phyloP scores from a whole-genome alignment of 2,888 invertebrate genomes.

The Drosophila stalkeri region DNA sequence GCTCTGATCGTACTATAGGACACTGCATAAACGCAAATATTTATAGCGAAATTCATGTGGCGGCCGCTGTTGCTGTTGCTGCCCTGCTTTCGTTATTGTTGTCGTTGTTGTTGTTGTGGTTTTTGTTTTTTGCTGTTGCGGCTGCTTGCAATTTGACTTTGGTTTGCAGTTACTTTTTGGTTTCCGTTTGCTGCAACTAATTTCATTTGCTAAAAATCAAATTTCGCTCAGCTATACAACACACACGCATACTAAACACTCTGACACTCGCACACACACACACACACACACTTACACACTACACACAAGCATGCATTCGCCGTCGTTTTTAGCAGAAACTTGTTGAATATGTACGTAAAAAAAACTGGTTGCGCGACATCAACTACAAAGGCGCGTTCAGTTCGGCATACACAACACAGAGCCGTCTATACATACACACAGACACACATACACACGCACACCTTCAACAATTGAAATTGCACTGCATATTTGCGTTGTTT shows the following conservation, averaged over 20 bases:
- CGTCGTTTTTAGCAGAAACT: constrained; percentile 65
- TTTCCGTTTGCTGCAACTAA: constrained; percentile 62
- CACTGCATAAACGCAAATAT: constrained; percentile 37
- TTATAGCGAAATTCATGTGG: constrained; percentile 43
- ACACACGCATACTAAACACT: constrained; percentile 24
- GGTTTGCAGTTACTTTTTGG: constrained; percentile 60
- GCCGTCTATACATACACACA: constrained; percentile 4
- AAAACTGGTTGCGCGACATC: constrained; percentile 65
- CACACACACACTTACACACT: neutral
- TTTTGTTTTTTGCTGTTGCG: constrained; percentile 26
- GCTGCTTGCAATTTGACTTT: constrained; percentile 59
- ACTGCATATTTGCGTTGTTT: constrained; percentile 58
- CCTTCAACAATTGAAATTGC: constrained; percentile 41
- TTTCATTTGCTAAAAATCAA: constrained; percentile 64
- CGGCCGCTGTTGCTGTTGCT: constrained; percentile 27
- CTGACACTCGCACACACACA: constrained; percentile 21
- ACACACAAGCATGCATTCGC: constrained; percentile 41
- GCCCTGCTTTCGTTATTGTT: constrained; percentile 47
- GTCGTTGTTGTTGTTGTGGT: constrained; percentile 15
- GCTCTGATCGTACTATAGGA: constrained; percentile 6
- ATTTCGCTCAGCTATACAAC: constrained; percentile 55
- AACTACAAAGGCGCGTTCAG: constrained; percentile 56
- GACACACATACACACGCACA: constrained; percentile 9
- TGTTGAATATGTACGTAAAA: constrained; percentile 64
- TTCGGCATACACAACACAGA: constrained; percentile 45